A percentile compares a stretch with the other conserved stretches of the same genome.
Evolutionary conservation across 2,113 vertebrate genomes (phyloP).

Genomic region (Todiramphus saurophagus): DNA sequence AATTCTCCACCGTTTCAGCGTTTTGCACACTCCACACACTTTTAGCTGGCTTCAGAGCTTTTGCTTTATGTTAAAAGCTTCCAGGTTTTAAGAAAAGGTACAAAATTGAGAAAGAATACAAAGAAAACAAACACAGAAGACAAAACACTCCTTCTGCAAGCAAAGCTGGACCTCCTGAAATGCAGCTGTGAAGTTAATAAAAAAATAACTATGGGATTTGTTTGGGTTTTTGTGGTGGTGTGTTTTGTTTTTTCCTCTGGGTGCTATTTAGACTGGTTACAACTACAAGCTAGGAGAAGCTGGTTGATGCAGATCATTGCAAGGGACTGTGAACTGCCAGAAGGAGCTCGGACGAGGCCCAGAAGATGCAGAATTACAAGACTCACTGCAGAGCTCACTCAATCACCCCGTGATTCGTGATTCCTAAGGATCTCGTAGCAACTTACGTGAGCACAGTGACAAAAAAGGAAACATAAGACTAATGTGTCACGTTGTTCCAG

Average conservation of each 20-base stretch:
- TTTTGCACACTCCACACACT: background rate
- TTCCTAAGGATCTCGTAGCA: background rate
- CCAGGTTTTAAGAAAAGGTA: background rate
- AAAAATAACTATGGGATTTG: background rate
- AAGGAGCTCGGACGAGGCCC: background rate
- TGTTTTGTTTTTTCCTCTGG: background rate
- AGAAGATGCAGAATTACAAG: background rate
- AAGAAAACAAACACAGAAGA: background rate
- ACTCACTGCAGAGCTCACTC: background rate
- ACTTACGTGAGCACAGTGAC: background rate
- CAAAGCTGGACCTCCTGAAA: background rate
- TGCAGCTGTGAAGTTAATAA: background rate
- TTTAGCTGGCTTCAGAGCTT: background rate
- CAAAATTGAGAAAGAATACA: background rate
- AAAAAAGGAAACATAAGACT: background rate
- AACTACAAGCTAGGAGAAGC: background rate
- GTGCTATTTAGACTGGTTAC: background rate
- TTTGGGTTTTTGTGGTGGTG: background rate
- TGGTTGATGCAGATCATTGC: background rate
- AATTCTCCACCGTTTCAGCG: background rate
- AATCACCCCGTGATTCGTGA: background rate
- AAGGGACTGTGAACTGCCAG: background rate
- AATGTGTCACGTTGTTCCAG: fast-evolving
- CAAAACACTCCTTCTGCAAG: background rate
- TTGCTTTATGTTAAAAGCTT: background rate